Percentiles rank a stretch among this genome's conserved stretches.
phyloP scores from a whole-genome alignment of 2,113 vertebrate species.

The Passer montanus region DNA sequence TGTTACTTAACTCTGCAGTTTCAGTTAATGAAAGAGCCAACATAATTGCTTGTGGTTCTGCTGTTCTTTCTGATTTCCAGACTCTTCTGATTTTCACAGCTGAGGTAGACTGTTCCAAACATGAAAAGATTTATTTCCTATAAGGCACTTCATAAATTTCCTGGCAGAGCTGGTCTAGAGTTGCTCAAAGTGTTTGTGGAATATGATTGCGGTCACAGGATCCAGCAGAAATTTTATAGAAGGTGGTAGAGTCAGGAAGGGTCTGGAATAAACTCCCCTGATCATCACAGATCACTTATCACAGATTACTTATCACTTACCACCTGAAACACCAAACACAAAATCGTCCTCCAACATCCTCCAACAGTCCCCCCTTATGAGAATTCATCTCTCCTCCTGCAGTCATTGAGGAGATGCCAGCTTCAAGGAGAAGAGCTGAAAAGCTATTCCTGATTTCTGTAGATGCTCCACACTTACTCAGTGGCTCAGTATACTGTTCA shows the following conservation, averaged over 20 bases:
- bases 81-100: neutral
- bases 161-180: neutral
- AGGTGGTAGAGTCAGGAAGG: neutral
- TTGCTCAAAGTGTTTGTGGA: slow-evolving; percentile 20
- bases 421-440: neutral
- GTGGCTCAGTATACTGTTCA: neutral
- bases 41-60: neutral
- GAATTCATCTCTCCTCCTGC: neutral
- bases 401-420: neutral
- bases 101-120: neutral
- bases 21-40: neutral
- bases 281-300: neutral
- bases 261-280: neutral
- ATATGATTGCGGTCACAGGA: neutral
- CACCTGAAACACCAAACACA: neutral
- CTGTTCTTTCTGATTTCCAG: neutral
- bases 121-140: slow-evolving; percentile 40
- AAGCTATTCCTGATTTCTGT: neutral
- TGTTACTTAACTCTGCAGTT: neutral
- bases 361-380: neutral
- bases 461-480: neutral
- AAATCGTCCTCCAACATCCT: neutral
- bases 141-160: slow-evolving; percentile 5
- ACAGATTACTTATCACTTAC: neutral
- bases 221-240: neutral